These are phyloP conservation scores for Strigamia crassipes DNA, from an alignment of 2,888 invertebrate species.

Conservation along the genomic window DNA sequence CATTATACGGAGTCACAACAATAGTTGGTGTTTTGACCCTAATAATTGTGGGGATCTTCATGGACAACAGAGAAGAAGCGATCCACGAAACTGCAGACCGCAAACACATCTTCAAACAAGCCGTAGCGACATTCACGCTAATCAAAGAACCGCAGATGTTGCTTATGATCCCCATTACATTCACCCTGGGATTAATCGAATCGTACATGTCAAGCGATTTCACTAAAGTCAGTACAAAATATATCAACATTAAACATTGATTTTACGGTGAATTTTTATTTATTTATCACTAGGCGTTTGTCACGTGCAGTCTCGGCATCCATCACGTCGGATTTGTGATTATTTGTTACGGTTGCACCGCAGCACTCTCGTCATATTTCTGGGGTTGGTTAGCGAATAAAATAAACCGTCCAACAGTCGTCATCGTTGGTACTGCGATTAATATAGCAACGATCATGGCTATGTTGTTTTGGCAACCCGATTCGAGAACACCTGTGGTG, in stretches of 20 bases:
- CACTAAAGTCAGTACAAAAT: conserved; percentile 19
- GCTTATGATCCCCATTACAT: conserved; percentile 88
- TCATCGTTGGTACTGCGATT: conserved; percentile 55
- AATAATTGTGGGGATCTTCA: conserved; percentile 36
- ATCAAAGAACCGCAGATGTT: conserved; percentile 89
- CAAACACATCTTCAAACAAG: background rate
- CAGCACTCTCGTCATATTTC: conserved; percentile 59
- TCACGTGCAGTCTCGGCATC: conserved; percentile 49
- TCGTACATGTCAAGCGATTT: conserved; percentile 70
- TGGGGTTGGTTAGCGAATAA: conserved; percentile 58
- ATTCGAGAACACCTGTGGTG: conserved; percentile 55
- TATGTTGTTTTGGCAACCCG: conserved; percentile 55
- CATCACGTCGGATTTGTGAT: conserved; percentile 62
- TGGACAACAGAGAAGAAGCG: background rate
- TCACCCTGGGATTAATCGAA: conserved; percentile 97
- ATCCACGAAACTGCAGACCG: background rate
- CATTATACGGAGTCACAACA: background rate
- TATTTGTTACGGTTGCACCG: conserved; percentile 60
- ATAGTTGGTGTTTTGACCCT: conserved; percentile 39
- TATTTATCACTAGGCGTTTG: conserved; percentile 48
- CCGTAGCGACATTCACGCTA: conserved; percentile 84
- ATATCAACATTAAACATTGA: too few species aligned
- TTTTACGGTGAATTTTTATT: too few species aligned
- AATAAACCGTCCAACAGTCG: conserved; percentile 58
- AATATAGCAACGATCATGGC: conserved; percentile 54